Evolutionary conservation across 1,140 invertebrate genomes (phyloP), one percentile per base, ranked within the genome.

Genomic region (Latrodectus geometricus): DNA sequence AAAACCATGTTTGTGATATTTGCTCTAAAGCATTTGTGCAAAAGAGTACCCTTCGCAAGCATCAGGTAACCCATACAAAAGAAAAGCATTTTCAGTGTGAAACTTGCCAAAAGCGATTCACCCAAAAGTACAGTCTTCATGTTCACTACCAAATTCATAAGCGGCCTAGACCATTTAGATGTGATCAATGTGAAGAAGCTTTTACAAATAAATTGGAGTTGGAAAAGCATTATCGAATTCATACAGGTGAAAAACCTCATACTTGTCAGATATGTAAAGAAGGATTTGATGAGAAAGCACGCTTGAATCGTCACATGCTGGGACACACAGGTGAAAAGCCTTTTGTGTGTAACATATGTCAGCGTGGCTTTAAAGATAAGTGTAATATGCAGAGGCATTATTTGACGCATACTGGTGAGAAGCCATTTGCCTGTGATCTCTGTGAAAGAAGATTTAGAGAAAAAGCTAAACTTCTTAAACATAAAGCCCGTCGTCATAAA

Each of bases 361-460:
- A 91, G 0, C 89, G 92, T 35, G 91, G 90, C 88, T 94, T 93
- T 87, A 92, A 92, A 3, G 92, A 92, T 4, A 92, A 92, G 56
- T 90, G 91, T 9, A 92, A 93, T 86, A 89, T 94, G 21, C 91
- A 92, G 12, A 92, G 94, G 85, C 92, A 93, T n/a, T 91, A 95
- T 88, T 91, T 95, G 1, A 94, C 93, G 89, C 94, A 95, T 82
- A 93, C 92, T 0, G 93, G 93, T 0, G 93, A 94, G 89, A 91
- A 93, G 20, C 77, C 83, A 54, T 89, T 89, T 56, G 81, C 76
- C 12, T 89, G 89, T 73, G 77, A 88, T 49, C 23, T 80, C 15
- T 89, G 89, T 74, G 83, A 89, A 5, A 88, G 87, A 23, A 56
- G 86, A 35, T 89, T 89, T 48, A 61, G 85, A 54, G 85, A 87